A percentile compares a stretch with the other conserved stretches of the same genome.
Evolutionary conservation across 2,113 vertebrate genomes (phyloP).

Genomic region (Guaruba guarouba): DNA sequence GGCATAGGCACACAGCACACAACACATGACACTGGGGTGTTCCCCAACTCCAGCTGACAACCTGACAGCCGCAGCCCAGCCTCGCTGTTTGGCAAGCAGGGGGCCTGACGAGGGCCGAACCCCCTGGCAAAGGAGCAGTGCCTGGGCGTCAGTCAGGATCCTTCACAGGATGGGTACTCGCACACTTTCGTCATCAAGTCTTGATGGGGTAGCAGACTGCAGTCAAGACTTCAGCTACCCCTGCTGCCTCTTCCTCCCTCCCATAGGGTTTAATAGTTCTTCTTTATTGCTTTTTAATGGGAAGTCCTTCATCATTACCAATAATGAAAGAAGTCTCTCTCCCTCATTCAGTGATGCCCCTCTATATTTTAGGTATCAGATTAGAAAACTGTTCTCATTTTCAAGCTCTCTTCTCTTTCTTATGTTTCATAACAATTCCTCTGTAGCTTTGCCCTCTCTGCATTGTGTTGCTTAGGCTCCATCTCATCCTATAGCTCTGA

Average conservation of each 20-base stretch:
- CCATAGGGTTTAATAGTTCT: background rate
- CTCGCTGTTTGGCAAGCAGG: accelerated
- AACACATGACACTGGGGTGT: too few species aligned
- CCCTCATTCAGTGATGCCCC: background rate
- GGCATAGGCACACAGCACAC: accelerated
- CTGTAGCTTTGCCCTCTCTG: background rate
- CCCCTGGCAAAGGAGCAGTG: background rate
- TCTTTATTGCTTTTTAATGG: background rate
- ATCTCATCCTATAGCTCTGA: background rate
- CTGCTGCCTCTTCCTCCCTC: background rate
- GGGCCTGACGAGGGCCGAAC: background rate
- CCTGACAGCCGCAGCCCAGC: background rate
- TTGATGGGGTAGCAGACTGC: background rate
- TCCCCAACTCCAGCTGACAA: accelerated
- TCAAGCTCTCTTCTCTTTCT: background rate
- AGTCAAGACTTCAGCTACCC: background rate
- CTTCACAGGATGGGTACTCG: background rate
- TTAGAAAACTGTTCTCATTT: background rate
- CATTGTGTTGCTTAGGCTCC: background rate
- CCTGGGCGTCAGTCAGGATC: background rate
- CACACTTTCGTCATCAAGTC: background rate
- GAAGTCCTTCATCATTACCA: background rate
- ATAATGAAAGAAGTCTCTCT: background rate
- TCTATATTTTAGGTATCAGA: background rate
- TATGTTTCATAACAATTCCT: background rate